Percentiles rank a stretch among this genome's conserved stretches.
These are phyloP conservation scores for Rutilus rutilus DNA, from an alignment of 2,113 vertebrate genomes.

Conservation along the genomic window DNA sequence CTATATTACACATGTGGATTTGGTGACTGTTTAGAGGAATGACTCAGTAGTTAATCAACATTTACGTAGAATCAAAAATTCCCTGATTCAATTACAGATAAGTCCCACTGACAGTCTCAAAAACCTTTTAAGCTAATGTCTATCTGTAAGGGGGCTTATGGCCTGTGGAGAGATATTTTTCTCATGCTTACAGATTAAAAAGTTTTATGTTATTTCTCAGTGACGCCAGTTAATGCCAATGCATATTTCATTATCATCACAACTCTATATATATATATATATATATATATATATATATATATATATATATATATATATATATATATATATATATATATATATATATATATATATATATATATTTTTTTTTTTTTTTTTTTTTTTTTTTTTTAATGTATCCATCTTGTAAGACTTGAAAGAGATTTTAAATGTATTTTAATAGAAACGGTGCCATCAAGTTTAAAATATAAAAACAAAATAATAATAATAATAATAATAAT, in stretches of 20 bases:
- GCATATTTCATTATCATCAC: not conserved
- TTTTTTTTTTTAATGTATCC: too few species aligned
- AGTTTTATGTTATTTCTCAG: not conserved
- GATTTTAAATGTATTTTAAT: not conserved
- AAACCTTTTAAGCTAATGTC: slow-evolving; percentile 24
- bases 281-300: too few species aligned
- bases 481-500: not conserved
- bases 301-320: too few species aligned
- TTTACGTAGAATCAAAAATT: slow-evolving; percentile 22
- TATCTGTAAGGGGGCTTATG: not conserved
- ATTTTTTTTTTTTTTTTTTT: too few species aligned
- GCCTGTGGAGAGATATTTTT: not conserved
- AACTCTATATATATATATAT: too few species aligned
- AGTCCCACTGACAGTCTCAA: not conserved
- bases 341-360: too few species aligned
- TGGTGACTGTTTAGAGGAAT: slow-evolving; percentile 29
- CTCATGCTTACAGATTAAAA: not conserved
- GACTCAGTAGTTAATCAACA: slow-evolving; percentile 41
- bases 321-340: too few species aligned
- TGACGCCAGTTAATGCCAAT: slow-evolving; percentile 1
- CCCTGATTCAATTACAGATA: slow-evolving; percentile 43
- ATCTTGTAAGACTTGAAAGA: not conserved
- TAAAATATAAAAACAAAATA: not conserved
- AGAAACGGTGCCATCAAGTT: not conserved
- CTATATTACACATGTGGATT: slow-evolving; percentile 31